A percentile compares a stretch with the other conserved stretches of the same genome.
These are phyloP conservation scores for Campopleginae sp. DNA, from an alignment of 2,888 invertebrate species.

Conservation along the genomic window DNA sequence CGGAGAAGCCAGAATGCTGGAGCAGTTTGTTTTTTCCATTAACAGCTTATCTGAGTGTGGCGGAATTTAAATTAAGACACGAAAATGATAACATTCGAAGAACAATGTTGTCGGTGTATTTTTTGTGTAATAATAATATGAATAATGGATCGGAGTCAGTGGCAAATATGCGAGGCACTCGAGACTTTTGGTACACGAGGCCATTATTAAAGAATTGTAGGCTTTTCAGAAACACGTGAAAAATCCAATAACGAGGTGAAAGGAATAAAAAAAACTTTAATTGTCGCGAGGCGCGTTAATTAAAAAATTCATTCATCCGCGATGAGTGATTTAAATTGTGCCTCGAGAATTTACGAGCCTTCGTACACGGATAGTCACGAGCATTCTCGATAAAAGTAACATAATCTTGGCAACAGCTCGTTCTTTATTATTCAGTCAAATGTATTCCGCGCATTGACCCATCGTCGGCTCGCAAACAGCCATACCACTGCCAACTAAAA, in stretches of 20 bases:
- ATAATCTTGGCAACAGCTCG: neutral
- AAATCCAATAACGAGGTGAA: neutral
- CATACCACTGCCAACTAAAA: neutral
- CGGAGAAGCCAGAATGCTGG: slow-evolving; percentile 5
- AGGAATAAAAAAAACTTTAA: neutral
- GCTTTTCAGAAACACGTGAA: neutral
- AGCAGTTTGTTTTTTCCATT: slow-evolving; percentile 49
- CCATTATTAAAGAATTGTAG: slow-evolving; percentile 2
- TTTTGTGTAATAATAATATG: neutral
- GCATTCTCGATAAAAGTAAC: neutral
- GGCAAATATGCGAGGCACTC: neutral
- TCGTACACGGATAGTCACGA: neutral
- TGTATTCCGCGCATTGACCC: neutral
- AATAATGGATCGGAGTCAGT: neutral
- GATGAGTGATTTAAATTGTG: neutral
- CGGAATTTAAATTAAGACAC: neutral
- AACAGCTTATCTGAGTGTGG: slow-evolving; percentile 1
- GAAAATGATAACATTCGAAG: neutral
- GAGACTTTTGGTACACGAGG: neutral
- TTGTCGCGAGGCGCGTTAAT: neutral
- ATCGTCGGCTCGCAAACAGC: neutral
- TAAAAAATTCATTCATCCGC: no score
- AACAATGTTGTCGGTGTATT: neutral
- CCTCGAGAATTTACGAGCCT: neutral
- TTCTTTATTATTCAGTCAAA: neutral